Evolutionary conservation across 2,113 vertebrate species (phyloP).

Genomic region (Polypterus senegalus): DNA sequence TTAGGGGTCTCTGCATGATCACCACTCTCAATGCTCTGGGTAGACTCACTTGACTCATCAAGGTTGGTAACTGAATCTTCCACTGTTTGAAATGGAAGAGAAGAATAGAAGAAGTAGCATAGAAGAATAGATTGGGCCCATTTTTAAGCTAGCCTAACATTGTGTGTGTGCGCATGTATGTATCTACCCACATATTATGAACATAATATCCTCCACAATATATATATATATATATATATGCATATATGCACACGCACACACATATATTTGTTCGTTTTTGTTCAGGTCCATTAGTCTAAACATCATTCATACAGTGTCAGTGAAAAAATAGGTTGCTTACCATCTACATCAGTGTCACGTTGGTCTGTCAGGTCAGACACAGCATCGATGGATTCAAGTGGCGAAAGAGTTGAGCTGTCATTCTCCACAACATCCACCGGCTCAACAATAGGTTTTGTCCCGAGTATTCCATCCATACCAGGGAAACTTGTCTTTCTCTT

Average conservation of each 20-base stretch:
- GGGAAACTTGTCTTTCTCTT: slow-evolving; percentile 1
- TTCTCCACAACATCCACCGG: slow-evolving; percentile 2
- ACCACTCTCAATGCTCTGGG: background rate
- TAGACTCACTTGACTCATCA: background rate
- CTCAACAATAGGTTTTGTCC: background rate
- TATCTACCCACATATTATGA: background rate
- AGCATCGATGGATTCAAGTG: background rate
- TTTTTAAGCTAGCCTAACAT: background rate
- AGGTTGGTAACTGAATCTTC: background rate
- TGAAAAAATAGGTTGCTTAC: too few relatives aligned
- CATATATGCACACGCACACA: background rate
- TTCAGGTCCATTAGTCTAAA: background rate
- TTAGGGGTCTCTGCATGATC: background rate
- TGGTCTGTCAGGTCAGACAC: background rate
- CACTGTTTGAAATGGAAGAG: background rate
- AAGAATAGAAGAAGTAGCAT: background rate
- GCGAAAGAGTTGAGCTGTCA: background rate
- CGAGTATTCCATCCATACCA: slow-evolving; percentile 2
- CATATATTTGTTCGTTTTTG: background rate
- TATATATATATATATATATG: background rate
- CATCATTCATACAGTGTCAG: background rate
- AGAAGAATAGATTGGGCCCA: background rate
- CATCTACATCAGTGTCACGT: background rate
- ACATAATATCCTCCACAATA: background rate
- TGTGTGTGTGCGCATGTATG: background rate